Conservation (phyloP, 2,888 invertebrate genomes). For the Zootermopsis nevadensis region DNA sequence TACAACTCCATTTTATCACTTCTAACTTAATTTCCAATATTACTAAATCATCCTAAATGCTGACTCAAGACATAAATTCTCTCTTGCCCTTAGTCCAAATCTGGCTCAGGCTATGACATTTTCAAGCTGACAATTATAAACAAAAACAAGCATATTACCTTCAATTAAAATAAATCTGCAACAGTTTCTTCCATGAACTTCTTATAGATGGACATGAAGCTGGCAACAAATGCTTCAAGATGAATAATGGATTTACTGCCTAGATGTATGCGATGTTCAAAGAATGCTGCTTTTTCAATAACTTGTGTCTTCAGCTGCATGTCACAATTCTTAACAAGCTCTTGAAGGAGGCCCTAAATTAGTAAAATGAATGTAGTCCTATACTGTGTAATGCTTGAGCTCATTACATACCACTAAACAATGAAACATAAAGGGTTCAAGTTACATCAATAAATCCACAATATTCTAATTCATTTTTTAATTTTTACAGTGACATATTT, state of each 20-base stretch:
- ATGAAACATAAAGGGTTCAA: too few relatives aligned
- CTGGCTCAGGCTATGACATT: neutral
- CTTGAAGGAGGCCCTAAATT: constrained; percentile 77
- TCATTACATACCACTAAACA: too few relatives aligned
- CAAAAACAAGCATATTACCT: neutral
- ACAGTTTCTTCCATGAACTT: constrained; percentile 81
- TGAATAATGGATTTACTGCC: constrained; percentile 97
- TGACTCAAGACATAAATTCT: neutral
- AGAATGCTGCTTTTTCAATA: constrained; percentile 85
- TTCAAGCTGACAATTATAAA: neutral
- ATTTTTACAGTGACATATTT: too few relatives aligned
- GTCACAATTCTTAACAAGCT: constrained; percentile 90
- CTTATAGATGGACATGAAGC: constrained; percentile 95
- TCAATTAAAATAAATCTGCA: constrained; percentile 39
- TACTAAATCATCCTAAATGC: too few relatives aligned
- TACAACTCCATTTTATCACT: too few relatives aligned
- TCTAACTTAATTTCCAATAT: too few relatives aligned
- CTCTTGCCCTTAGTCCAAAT: neutral
- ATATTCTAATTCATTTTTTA: too few relatives aligned
- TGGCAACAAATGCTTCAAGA: constrained; percentile 95
- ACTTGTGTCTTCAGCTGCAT: constrained; percentile 88
- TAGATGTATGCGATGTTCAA: constrained; percentile 91
- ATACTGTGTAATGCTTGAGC: too few relatives aligned
- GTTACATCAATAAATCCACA: too few relatives aligned
- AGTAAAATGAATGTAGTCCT: too few relatives aligned